Evolutionary conservation across 2,797 vertebrate species (phyloP).

Genomic region (Amblyraja radiata): DNA sequence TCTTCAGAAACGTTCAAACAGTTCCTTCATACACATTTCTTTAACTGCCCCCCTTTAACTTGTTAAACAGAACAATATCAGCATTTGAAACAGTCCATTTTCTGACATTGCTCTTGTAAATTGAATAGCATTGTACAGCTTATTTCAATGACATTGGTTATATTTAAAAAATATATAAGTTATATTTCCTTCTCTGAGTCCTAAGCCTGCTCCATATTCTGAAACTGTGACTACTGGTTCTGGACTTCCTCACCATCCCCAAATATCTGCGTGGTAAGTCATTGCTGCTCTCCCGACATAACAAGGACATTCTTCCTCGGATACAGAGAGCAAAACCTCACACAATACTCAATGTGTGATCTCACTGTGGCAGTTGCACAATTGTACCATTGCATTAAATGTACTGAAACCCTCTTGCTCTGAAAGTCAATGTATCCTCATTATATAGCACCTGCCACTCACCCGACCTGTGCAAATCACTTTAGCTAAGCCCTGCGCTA

Average conservation of each 20-base stretch:
- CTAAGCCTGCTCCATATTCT: too few relatives aligned
- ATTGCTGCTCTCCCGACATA: too few relatives aligned
- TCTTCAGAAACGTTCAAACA: too few relatives aligned
- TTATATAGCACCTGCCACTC: background rate
- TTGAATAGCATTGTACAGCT: background rate
- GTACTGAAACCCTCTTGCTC: too few relatives aligned
- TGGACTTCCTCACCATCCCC: too few relatives aligned
- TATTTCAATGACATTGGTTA: background rate
- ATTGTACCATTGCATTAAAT: too few relatives aligned
- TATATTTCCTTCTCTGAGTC: too few relatives aligned
- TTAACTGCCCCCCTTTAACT: background rate
- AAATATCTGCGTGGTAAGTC: background rate
- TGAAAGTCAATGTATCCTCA: background rate
- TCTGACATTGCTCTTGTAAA: constrained; percentile 29
- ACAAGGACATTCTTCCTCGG: too few relatives aligned
- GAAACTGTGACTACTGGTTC: too few relatives aligned
- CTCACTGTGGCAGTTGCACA: too few relatives aligned
- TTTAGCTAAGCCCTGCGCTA: background rate
- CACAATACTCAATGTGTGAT: background rate
- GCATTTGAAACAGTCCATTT: background rate
- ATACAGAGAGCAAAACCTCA: too few relatives aligned
- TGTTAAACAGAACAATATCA: background rate
- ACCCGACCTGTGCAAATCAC: background rate
- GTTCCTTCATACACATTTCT: background rate
- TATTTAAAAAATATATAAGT: background rate